Evolutionary conservation across 2,113 vertebrate species (phyloP), one percentile per base, ranked within the genome.

Genomic region (Limanda limanda): DNA sequence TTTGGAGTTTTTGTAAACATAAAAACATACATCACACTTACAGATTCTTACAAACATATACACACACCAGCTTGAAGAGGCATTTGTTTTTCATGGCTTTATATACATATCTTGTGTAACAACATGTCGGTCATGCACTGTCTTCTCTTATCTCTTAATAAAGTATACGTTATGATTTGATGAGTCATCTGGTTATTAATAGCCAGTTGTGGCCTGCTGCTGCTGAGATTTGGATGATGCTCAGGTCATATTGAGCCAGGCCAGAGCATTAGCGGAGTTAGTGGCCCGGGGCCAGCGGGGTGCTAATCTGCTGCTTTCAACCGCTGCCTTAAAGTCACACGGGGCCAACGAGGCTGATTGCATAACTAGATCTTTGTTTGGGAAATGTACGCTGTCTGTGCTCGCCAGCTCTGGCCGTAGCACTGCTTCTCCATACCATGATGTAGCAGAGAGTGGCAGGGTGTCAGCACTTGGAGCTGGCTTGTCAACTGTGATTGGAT

Each of bases 251-350:
- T 79, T 76, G 84, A 88, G 79, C 62, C 80, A 86, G 80, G 84
- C 59, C 23, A 9, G 42, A 79, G 82, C 79, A 87, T 86, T 88
- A 87, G 66, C 72, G 73, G 83, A 86, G 82, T 85, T 82, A 85
- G 69, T 79, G 92, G 86, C 88, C 77, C 35, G n/a, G 55, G 63
- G 88, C 88, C 88, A 88, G 81, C 63, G 14, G 76, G 85, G 74
- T 85, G 85, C 83, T 92, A 90, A 90, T 90, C 88, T 85, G 68
- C 78, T 79, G 85, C 86, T 90, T 86, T 90, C 87, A 92, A 84
- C 77, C 73, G 14, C 85, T 87, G 88, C 84, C 81, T 88, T 76
- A 56, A 78, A 88, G 85, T 88, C 90, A 80, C 85, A 86, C 85
- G 1, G 85, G 88, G 86, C 81, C 79, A 83, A 52, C 63, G 17